phyloP scores from a whole-genome alignment of 2,888 invertebrate genomes.

The Cecidostiba fungosa region DNA sequence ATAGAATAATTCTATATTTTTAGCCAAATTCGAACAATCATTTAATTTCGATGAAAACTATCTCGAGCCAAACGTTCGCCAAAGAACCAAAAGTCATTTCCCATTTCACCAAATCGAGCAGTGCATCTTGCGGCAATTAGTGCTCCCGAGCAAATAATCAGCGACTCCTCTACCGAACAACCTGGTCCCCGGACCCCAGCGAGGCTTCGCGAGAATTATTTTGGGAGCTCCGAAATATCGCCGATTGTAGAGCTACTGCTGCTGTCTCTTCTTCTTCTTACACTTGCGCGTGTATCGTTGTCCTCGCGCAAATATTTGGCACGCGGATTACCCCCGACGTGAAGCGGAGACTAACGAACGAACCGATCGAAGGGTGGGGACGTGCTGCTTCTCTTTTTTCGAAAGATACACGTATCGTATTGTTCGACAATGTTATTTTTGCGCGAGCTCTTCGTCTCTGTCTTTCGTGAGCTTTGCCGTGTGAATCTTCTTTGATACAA shows the following conservation, averaged over 20 bases:
- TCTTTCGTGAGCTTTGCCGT: not conserved
- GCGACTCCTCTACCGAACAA: not conserved
- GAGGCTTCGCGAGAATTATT: conserved; percentile 62
- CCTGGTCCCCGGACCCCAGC: conserved; percentile 26
- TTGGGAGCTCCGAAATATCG: conserved; percentile 61
- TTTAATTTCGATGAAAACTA: too few species aligned
- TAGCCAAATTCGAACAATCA: not conserved
- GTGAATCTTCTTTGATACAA: not conserved
- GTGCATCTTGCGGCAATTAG: not conserved
- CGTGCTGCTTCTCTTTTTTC: not conserved
- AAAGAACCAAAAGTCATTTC: too few species aligned
- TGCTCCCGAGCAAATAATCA: too few species aligned
- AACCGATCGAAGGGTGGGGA: conserved; percentile 18
- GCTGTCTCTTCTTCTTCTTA: not conserved
- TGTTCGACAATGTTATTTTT: conserved; percentile 16
- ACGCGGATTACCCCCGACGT: conserved; percentile 32
- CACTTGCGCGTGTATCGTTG: conserved; percentile 31
- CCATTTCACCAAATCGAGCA: too few species aligned
- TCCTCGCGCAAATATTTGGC: conserved; percentile 61
- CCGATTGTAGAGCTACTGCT: conserved; percentile 55
- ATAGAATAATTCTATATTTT: too few species aligned
- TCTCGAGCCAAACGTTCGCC: too few species aligned
- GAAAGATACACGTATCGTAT: not conserved
- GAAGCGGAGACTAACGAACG: not conserved
- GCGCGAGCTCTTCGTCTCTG: not conserved